Evolutionary conservation across 2,113 vertebrate species (phyloP), one percentile per base, ranked within the genome.

Genomic region (Columba janthina): DNA sequence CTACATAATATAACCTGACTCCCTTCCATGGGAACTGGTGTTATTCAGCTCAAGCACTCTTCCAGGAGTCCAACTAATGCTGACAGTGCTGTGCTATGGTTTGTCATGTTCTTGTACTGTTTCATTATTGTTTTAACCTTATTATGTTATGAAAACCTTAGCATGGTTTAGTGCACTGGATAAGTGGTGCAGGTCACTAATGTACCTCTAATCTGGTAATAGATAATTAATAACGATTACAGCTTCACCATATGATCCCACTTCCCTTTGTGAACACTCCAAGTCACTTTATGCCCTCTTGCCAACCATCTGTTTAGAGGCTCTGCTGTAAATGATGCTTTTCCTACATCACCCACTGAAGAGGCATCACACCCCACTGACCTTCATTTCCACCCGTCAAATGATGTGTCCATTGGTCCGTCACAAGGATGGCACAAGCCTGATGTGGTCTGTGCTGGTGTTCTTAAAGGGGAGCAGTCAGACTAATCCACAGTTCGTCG

Each of bases 161-260:
- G 70, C 1, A 8, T 78, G 61, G 70, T 79, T 96, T 79, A 83
- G 76, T 86, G 75, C 76, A 15, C 65, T 32, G 88, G 66, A 6
- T 65, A 77, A 92, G 88, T 83, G 79, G 34, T 88, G 73, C 65
- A 75, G 91, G 93, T 97, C 94, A 75, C 85, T 90, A 79, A 50
- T 53, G 90, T 48, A 67, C 73, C 94, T 95, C 88, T 95, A 89
- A 95, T 93, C 85, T 85, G 91, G 76, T 93, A 92, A 92, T 16
- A 89, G 85, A 76, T 92, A 92, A 96, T 96, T 94, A 97, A 96
- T 92, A 95, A 89, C 10, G 11, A 85, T 92, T 93, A 82, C 88
- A 62, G 48, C 76, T 85, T 75, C 2, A 5, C 83, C 32, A 32
- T 42, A 48, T 42, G 88, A 95, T 95, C 95, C 94, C 69, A 46